A percentile compares a stretch with the other conserved stretches of the same genome.
Conservation (phyloP, 2,888 invertebrate species). For the Lissonota sp. region DNA sequence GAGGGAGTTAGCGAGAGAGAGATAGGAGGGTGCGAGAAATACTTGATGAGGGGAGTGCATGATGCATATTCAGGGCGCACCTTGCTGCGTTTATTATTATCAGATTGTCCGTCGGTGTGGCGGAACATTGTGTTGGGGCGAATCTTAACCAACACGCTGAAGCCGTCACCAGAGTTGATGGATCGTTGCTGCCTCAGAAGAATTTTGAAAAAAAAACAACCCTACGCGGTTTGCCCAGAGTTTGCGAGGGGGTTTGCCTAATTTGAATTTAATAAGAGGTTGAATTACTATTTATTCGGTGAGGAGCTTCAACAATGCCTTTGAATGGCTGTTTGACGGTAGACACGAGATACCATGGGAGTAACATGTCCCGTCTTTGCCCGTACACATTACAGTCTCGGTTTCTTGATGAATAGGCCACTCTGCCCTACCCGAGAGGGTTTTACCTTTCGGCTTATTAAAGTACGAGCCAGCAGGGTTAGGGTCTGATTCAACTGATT, state of each 20-base stretch:
- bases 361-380: slow-evolving; percentile 6
- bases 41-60: slow-evolving; percentile 65
- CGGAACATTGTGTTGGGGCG: slow-evolving; percentile 65
- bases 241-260: slow-evolving; percentile 61
- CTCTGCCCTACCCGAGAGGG: not conserved
- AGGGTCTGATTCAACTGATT: not conserved
- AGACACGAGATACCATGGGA: slow-evolving; percentile 12
- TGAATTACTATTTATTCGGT: slow-evolving; percentile 73
- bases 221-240: slow-evolving; percentile 31
- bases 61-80: slow-evolving; percentile 79
- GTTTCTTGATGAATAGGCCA: slow-evolving; percentile 10
- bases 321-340: slow-evolving; percentile 42
- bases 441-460: slow-evolving; percentile 21
- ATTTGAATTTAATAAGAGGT: slow-evolving; percentile 80
- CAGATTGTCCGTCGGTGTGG: slow-evolving; percentile 76
- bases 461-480: not conserved
- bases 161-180: slow-evolving; percentile 80
- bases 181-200: slow-evolving; percentile 71
- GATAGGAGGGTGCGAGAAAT: slow-evolving; percentile 19
- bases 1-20: slow-evolving; percentile 17
- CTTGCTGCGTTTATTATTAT: slow-evolving; percentile 77
- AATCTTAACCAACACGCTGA: slow-evolving; percentile 77
- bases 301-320: slow-evolving; percentile 51
- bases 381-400: too few relatives aligned
- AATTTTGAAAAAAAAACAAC: too few relatives aligned